Conservation (phyloP, 2,113 vertebrate genomes). For the Hepsetus odoe region DNA sequence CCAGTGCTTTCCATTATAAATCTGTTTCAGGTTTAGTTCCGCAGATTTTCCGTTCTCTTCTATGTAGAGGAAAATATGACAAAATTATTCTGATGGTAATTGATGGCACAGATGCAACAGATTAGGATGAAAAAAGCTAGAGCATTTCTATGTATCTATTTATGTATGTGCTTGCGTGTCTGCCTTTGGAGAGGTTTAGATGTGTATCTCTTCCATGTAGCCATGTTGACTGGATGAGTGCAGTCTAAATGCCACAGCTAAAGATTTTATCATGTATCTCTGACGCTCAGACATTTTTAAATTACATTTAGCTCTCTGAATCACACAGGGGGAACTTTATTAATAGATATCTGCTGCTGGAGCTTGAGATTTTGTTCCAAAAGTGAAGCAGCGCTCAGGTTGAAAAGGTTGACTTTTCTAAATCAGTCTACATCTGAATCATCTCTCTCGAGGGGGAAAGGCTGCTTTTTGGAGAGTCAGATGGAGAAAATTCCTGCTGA, state of each 20-base stretch:
- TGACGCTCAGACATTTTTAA: conserved; percentile 38
- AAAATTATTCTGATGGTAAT: neutral
- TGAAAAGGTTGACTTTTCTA: conserved; percentile 40
- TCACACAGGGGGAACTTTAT: conserved; percentile 35
- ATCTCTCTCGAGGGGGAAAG: conserved; percentile 6
- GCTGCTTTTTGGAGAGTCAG: conserved; percentile 8
- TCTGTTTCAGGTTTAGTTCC: too few species aligned
- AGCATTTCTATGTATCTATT: neutral
- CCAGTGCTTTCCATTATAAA: too few species aligned
- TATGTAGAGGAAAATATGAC: neutral
- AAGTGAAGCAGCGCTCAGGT: conserved; percentile 22
- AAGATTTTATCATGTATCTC: conserved; percentile 42
- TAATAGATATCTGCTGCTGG: conserved; percentile 31
- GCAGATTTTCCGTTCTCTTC: neutral
- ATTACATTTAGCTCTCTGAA: conserved; percentile 33
- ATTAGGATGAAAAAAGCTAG: neutral
- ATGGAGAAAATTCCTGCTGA: neutral
- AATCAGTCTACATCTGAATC: conserved; percentile 43
- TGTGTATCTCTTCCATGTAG: conserved; percentile 28
- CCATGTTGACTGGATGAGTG: conserved; percentile 25
- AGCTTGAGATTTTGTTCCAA: conserved; percentile 39
- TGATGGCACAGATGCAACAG: neutral
- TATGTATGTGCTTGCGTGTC: conserved; percentile 12
- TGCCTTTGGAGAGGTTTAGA: conserved; percentile 25
- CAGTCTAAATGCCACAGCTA: conserved; percentile 37